A percentile compares a stretch with the other conserved stretches of the same genome.
phyloP scores from a whole-genome alignment of 1,140 invertebrate genomes.

The Idris sp. region DNA sequence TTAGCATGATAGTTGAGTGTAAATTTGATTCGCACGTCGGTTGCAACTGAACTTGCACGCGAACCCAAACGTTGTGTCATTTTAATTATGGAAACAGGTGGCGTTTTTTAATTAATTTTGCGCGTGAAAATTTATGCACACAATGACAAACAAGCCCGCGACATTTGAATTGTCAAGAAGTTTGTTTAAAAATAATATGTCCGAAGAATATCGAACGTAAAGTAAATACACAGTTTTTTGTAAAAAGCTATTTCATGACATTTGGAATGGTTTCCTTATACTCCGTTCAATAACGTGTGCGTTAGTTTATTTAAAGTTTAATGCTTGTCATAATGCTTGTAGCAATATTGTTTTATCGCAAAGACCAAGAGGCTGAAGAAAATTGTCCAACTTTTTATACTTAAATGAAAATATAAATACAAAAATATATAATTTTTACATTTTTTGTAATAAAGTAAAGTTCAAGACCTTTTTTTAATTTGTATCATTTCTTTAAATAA shows the following conservation, averaged over 20 bases:
- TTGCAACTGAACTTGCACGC: slow-evolving; percentile 32
- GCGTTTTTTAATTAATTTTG: slow-evolving; percentile 50
- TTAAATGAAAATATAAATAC: no score
- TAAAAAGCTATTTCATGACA: slow-evolving; percentile 12
- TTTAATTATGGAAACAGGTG: slow-evolving; percentile 50
- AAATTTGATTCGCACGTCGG: slow-evolving; percentile 45
- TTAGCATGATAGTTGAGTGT: slow-evolving; percentile 24
- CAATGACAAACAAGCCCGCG: slow-evolving; percentile 27
- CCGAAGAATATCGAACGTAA: neutral
- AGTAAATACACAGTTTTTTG: no score
- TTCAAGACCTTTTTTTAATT: no score
- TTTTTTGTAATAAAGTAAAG: no score
- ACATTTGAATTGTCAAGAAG: no score
- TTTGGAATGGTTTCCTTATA: slow-evolving; percentile 7
- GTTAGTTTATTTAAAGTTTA: slow-evolving; percentile 24
- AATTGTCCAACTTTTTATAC: neutral
- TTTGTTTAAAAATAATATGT: no score
- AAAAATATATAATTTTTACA: no score
- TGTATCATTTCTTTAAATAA: no score
- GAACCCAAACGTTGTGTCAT: slow-evolving; percentile 27
- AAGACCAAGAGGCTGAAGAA: slow-evolving; percentile 19
- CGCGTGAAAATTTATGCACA: slow-evolving; percentile 37
- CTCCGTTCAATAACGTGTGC: neutral
- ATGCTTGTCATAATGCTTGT: slow-evolving; percentile 22
- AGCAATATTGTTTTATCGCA: slow-evolving; percentile 31